Evolutionary conservation across 1,140 invertebrate genomes (phyloP), one percentile per base, ranked within the genome.

Genomic region (Drosophila nigromelanica): DNA sequence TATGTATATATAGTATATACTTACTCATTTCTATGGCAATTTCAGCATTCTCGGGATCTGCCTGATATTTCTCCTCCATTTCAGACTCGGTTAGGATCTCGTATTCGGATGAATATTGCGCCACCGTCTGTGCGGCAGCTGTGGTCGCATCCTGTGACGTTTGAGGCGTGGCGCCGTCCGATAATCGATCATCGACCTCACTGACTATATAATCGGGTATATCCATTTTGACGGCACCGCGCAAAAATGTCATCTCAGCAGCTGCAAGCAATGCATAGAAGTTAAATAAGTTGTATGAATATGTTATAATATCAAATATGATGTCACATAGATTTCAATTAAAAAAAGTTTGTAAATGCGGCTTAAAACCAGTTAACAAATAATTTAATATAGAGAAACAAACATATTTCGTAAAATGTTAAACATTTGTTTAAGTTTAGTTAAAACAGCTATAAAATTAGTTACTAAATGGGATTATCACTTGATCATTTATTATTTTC

Each of bases 1-100:
- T 52, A 24, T 14, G 55, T 42, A 2, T 5, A 15, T 2, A 7
- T 4, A 45, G 18, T 43, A 14, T 3, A n/a, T 47, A 63, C 81
- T 77, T 51, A 91, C 90, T 86, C 90, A 91, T 91, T 74, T 91
- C 90, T 27, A 91, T 86, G 56, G 90, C 78, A 47, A 91, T 91
- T 35, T 91, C 90, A 0, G 89, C 71, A 56, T 90, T 91, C 24
- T 91, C 90, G 50, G 72, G 62, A 72, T 90, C 90, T 5, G 82
- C 82, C 58, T 90, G 86, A 55, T 78, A 91, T 63, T 91, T 91
- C 60, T 91, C 90, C 37, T 92, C 91, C 39, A 91, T 92, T 73
- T 92, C 90, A 7, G 91, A 92, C 69, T 92, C 91, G 27, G 91
- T 92, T 60, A 92, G 75, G 42, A 92, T 92, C 47, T 92, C 91